A percentile compares a stretch with the other conserved stretches of the same genome.
These are phyloP conservation scores for Xenopus tropicalis DNA, from an alignment of 2,113 vertebrate species.

Conservation along the genomic window UCB_Xtro_10.0 CM004452.2:33992501-33993000, in stretches of 20 bases:
- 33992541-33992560: slow-evolving; percentile 60
- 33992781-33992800: background rate
- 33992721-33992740: background rate
- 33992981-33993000: too few relatives aligned
- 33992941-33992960: too few relatives aligned
- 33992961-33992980: too few relatives aligned
- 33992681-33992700: background rate
- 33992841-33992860: too few relatives aligned
- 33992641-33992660: slow-evolving; percentile 39
- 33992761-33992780: background rate
- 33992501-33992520: slow-evolving; percentile 66
- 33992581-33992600: slow-evolving; percentile 35
- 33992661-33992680: slow-evolving; percentile 31
- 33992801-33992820: background rate
- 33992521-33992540: slow-evolving; percentile 62
- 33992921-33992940: too few relatives aligned
- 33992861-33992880: too few relatives aligned
- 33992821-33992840: background rate
- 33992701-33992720: background rate
- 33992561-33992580: slow-evolving; percentile 59
- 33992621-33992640: slow-evolving; percentile 55
- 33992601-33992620: slow-evolving; percentile 50
- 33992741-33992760: background rate
- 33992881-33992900: too few relatives aligned
- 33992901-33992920: too few relatives aligned